Percentiles rank a stretch among this genome's conserved stretches.
phyloP scores from a whole-genome alignment of 2,888 invertebrate species.

The Pyrrhia umbra region DNA sequence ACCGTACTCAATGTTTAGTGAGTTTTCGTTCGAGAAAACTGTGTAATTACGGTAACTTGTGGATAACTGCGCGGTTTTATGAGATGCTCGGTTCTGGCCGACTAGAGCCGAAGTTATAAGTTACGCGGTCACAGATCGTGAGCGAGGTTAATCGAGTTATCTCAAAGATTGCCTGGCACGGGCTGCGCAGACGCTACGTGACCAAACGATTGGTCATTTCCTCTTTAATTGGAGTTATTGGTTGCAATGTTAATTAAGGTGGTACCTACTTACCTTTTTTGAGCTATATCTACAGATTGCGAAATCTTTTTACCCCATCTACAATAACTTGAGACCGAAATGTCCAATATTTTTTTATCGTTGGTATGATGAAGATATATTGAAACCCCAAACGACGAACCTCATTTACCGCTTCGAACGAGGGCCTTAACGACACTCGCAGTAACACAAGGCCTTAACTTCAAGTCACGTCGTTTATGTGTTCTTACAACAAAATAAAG shows the following conservation, averaged over 20 bases:
- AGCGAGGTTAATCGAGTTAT: slow-evolving; percentile 77
- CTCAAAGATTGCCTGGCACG: slow-evolving; percentile 68
- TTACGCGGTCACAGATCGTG: slow-evolving; percentile 64
- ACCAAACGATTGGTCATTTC: slow-evolving; percentile 74
- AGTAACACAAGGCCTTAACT: slow-evolving; percentile 13
- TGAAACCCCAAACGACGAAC: slow-evolving; percentile 33
- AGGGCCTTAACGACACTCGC: slow-evolving; percentile 14
- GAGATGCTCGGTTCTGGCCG: slow-evolving; percentile 34
- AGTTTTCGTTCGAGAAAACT: slow-evolving; percentile 22
- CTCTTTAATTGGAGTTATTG: slow-evolving; percentile 69
- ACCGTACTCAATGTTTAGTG: slow-evolving; percentile 19
- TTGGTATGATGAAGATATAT: slow-evolving; percentile 18
- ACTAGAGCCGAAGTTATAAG: slow-evolving; percentile 42
- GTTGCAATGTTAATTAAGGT: slow-evolving; percentile 56
- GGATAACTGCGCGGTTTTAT: slow-evolving; percentile 34
- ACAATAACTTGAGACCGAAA: slow-evolving; percentile 2
- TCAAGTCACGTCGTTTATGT: slow-evolving; percentile 43
- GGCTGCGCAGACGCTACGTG: slow-evolving; percentile 60
- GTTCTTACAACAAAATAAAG: slow-evolving; percentile 34
- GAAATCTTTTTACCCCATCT: neutral
- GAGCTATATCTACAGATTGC: slow-evolving; percentile 8
- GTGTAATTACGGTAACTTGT: slow-evolving; percentile 23
- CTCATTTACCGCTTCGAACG: slow-evolving; percentile 36
- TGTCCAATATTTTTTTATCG: slow-evolving; percentile 10
- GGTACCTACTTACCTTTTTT: slow-evolving; percentile 18